A percentile compares a stretch with the other conserved stretches of the same genome.
Conservation (phyloP, 2,888 invertebrate genomes). For the Tillus elongatus region DNA sequence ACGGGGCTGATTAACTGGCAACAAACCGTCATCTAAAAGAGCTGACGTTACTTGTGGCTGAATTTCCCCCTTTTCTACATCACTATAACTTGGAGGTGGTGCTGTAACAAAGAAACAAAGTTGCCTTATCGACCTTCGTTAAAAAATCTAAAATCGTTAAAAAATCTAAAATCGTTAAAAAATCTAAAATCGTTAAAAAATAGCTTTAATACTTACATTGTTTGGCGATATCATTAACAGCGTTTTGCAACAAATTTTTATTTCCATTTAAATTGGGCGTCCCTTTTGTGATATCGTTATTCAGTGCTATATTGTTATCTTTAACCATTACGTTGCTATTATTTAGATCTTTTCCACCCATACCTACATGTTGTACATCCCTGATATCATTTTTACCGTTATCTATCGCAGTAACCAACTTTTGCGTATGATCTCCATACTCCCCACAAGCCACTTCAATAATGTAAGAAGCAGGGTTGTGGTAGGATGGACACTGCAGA, state of each 20-base stretch:
- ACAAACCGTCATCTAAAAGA: conserved; percentile 53
- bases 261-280: conserved; percentile 45
- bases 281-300: conserved; percentile 44
- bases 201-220: conserved; percentile 36
- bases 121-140: too few species aligned
- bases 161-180: conserved; percentile 1
- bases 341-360: conserved; percentile 40
- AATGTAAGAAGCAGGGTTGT: conserved; percentile 69
- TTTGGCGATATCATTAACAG: conserved; percentile 56
- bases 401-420: conserved; percentile 74
- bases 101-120: too few species aligned
- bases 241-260: conserved; percentile 47
- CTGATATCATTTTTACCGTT: conserved; percentile 78
- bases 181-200: not conserved
- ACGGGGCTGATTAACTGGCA: conserved; percentile 55
- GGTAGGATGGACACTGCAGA: conserved; percentile 90
- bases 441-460: conserved; percentile 96
- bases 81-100: conserved; percentile 9
- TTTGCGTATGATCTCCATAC: conserved; percentile 83
- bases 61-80: conserved; percentile 50
- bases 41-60: conserved; percentile 37
- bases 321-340: conserved; percentile 36
- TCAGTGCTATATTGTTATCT: conserved; percentile 26
- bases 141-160: not conserved
- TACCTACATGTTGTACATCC: conserved; percentile 52